These are phyloP conservation scores for Plagodis dolabraria DNA, from an alignment of 2,888 invertebrate species.

Conservation along the genomic window DNA sequence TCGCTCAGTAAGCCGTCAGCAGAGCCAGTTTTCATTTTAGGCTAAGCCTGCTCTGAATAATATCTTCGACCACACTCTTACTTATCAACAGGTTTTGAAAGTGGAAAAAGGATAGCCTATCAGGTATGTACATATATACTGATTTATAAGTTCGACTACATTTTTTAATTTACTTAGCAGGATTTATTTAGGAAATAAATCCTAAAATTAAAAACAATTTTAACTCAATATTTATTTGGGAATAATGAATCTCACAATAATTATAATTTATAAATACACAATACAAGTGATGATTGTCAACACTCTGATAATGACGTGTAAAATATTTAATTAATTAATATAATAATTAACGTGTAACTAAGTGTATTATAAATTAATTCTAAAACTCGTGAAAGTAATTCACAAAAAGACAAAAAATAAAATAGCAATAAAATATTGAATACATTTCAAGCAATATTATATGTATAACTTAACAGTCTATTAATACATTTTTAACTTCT, in stretches of 20 bases:
- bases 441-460: constrained; percentile 29
- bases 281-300: constrained; percentile 24
- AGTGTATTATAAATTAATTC: constrained; percentile 16
- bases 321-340: constrained; percentile 26
- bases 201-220: constrained; percentile 18
- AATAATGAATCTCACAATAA: constrained; percentile 72
- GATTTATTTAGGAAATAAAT: no score
- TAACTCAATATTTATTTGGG: constrained; percentile 82
- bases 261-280: constrained; percentile 58
- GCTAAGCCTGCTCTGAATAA: no score
- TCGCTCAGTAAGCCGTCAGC: no score
- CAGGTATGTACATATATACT: no score
- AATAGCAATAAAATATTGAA: constrained; percentile 29
- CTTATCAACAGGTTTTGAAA: no score
- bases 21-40: no score
- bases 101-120: no score
- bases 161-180: no score
- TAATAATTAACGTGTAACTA: constrained; percentile 31
- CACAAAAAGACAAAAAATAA: constrained; percentile 21
- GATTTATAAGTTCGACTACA: no score
- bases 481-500: constrained; percentile 71
- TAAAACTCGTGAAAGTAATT: constrained; percentile 19
- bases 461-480: constrained; percentile 58
- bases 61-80: no score
- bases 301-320: constrained; percentile 27